Percentiles rank a stretch among this genome's conserved stretches.
Evolutionary conservation across 2,113 vertebrate species (phyloP).

Genomic region (Triplophysa rosa): DNA sequence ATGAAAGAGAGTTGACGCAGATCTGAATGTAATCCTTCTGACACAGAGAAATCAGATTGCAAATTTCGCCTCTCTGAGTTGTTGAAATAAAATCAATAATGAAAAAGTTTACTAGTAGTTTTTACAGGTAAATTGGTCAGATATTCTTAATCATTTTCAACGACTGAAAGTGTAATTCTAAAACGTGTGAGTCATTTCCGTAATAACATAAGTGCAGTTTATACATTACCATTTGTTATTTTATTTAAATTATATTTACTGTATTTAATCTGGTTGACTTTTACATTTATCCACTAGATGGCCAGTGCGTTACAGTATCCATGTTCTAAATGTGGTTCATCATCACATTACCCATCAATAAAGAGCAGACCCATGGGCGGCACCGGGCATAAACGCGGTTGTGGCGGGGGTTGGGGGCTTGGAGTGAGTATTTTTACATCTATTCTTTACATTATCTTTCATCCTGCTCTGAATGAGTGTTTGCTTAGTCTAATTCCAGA

Average conservation of each 20-base stretch:
- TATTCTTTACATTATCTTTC: conserved; percentile 17
- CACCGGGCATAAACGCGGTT: not conserved
- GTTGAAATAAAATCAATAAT: too few species aligned
- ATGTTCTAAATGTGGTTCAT: not conserved
- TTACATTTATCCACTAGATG: not conserved
- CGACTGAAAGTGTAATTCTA: not conserved
- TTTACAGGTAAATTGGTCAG: too few species aligned
- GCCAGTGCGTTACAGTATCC: too few species aligned
- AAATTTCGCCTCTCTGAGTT: not conserved
- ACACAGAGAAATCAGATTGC: not conserved
- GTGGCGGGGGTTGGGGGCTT: too few species aligned
- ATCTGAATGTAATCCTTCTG: not conserved
- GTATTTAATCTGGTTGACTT: not conserved
- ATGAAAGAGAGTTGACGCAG: not conserved
- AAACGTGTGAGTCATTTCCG: too few species aligned
- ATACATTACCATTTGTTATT: too few species aligned
- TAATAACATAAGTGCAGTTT: too few species aligned
- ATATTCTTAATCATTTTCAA: too few species aligned
- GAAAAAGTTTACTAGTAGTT: too few species aligned
- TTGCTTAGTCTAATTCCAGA: conserved; percentile 4
- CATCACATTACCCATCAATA: not conserved
- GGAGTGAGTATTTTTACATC: not conserved
- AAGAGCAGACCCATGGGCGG: not conserved
- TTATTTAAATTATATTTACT: too few species aligned
- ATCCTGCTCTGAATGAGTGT: conserved; percentile 1